These are phyloP conservation scores for Cheilosia urbana DNA, from an alignment of 2,888 invertebrate genomes.

Conservation along the genomic window DNA sequence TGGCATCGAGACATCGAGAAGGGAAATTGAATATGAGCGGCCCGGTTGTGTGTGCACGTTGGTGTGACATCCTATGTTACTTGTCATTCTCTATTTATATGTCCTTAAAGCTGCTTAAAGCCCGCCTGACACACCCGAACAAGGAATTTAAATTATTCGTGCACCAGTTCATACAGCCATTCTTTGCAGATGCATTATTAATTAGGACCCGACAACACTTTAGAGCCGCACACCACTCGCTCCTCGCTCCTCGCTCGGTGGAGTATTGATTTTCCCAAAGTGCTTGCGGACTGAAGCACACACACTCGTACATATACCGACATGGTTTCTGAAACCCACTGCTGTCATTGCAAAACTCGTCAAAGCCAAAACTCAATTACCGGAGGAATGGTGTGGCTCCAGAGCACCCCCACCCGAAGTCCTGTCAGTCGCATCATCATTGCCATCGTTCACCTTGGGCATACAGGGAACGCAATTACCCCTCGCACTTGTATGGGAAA, in stretches of 20 bases:
- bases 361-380: conserved; percentile 70
- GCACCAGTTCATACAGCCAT: conserved; percentile 1
- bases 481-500: conserved; percentile 70
- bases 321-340: conserved; percentile 17
- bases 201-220: conserved; percentile 59
- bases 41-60: conserved; percentile 12
- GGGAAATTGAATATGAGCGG: conserved; percentile 71
- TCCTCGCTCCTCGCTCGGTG: neutral
- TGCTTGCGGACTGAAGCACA: neutral
- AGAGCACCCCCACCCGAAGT: conserved; percentile 14
- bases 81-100: conserved; percentile 69
- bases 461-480: conserved; percentile 66
- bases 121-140: conserved; percentile 14
- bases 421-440: conserved; percentile 67
- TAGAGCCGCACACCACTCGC: conserved; percentile 17
- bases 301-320: neutral
- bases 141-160: conserved; percentile 45
- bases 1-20: conserved; percentile 67
- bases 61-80: conserved; percentile 63
- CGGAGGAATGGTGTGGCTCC: conserved; percentile 31
- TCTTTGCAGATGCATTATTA: conserved; percentile 55
- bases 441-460: conserved; percentile 65
- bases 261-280: conserved; percentile 59
- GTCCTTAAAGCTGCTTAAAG: conserved; percentile 65
- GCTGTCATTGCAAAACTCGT: conserved; percentile 65